Evolutionary conservation across 2,797 vertebrate genomes (phyloP), one percentile per base, ranked within the genome.

Genomic region (Enteromius thamalakanensis): DNA sequence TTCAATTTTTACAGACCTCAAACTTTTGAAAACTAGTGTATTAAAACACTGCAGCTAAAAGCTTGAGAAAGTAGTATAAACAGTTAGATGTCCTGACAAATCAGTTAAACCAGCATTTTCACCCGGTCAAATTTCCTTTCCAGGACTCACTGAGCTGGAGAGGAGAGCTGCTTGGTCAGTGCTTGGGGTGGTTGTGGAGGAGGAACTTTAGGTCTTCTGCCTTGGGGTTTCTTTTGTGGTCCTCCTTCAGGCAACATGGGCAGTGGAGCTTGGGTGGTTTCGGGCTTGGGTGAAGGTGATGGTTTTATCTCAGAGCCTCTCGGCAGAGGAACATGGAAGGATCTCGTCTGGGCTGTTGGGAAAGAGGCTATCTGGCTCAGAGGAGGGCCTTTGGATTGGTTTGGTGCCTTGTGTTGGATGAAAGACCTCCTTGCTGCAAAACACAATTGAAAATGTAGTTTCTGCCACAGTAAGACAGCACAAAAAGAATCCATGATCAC

Each of bases 141-240:
- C 53, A 47, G 7, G 19, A 75, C 37, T 76, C 60, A 77, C 60
- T 87, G 84, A 55, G 79, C 76, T 47, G 79, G 58, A 26, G 71
- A 80, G 3, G 85, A 87, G 65, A 93, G 82, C 26, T 88, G 80
- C 72, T 94, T 94, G 6, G 72, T 72, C 26, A 92, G 88, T 9
- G 89, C 71, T 0, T 87, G 91, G 0, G 95, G 95, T 51, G 95
- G 95, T 53, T 92, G 93, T 0, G 95, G 95, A 14, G 95, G 95
- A 5, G 94, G 94, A 65, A 92, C 91, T 17, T 84, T 93, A 17
- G 95, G 95, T n/a, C 92, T 92, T 91, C 75, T 93, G 71, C 91
- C 67, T 42, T 76, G 86, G 0, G 86, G 42, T 77, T 89, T 95
- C 88, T 89, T 95, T 0, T 5, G 74, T 0, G 77, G n/a, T 49